phyloP scores from a whole-genome alignment of 2,888 invertebrate genomes.

The Flabesymbios commensalis region DNA sequence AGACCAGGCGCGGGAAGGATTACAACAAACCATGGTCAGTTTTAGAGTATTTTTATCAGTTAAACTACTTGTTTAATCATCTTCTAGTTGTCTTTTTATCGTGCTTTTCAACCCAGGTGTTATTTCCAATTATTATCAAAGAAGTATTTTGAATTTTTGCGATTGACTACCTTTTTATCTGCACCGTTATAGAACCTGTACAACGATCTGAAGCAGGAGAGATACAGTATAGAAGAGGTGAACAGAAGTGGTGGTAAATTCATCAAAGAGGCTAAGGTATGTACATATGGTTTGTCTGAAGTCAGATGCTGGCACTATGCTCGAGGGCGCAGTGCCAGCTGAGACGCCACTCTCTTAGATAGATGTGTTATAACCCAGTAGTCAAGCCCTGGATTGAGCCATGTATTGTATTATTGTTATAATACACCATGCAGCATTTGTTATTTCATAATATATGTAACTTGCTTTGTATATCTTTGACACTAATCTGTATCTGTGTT shows the following conservation, averaged over 20 bases:
- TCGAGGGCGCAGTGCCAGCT: too few relatives aligned
- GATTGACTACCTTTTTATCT: not conserved
- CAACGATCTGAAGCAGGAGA: constrained; percentile 89
- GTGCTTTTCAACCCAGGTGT: not conserved
- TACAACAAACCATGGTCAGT: constrained; percentile 78
- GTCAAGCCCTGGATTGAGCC: too few relatives aligned
- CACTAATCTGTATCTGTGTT: too few relatives aligned
- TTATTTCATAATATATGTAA: too few relatives aligned
- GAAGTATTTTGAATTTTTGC: not conserved
- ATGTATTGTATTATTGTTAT: too few relatives aligned
- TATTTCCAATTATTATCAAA: not conserved
- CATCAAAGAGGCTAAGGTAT: constrained; percentile 95
- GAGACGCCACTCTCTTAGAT: too few relatives aligned
- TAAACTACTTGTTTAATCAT: not conserved
- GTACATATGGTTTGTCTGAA: too few relatives aligned
- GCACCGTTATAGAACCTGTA: constrained; percentile 76
- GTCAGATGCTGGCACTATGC: too few relatives aligned
- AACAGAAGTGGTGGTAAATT: constrained; percentile 93
- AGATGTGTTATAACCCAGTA: too few relatives aligned
- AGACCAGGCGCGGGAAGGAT: constrained; percentile 72
- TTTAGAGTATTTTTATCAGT: not conserved
- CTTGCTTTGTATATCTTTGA: too few relatives aligned
- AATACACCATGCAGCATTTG: too few relatives aligned
- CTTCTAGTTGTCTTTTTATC: too few relatives aligned
- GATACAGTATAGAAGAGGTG: constrained; percentile 91